A percentile compares a stretch with the other conserved stretches of the same genome.
These are phyloP conservation scores for Drosophila pandora DNA, from an alignment of 1,140 invertebrate species.

Conservation along the genomic window DNA sequence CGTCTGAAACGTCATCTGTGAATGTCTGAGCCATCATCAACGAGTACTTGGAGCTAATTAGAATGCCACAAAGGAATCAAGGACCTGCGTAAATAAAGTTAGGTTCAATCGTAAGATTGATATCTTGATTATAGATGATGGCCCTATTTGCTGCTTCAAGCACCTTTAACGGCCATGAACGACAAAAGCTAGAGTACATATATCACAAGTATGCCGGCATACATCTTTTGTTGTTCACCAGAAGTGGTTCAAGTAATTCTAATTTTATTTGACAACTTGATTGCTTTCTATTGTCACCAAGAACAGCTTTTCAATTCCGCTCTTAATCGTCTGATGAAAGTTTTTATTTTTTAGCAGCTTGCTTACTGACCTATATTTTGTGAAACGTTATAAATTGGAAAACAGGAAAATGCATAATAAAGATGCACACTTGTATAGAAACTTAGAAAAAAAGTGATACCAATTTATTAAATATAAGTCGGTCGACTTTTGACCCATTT, in stretches of 20 bases:
- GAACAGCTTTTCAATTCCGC: constrained; percentile 20
- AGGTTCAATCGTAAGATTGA: constrained; percentile 12
- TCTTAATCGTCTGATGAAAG: constrained; percentile 16
- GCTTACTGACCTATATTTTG: constrained; percentile 8
- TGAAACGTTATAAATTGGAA: not conserved
- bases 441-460: not conserved
- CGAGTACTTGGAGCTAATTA: constrained; percentile 21
- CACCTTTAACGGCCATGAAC: constrained; percentile 3
- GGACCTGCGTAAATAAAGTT: not conserved
- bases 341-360: constrained; percentile 4
- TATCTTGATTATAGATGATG: constrained; percentile 22
- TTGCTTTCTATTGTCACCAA: constrained; percentile 36
- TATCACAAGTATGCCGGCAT: constrained; percentile 21
- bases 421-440: not conserved
- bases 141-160: constrained; percentile 6
- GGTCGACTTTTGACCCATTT: constrained; percentile 12
- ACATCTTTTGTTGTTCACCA: constrained; percentile 27
- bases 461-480: not conserved
- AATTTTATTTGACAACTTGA: constrained; percentile 46
- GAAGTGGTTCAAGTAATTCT: constrained; percentile 34
- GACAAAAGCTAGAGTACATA: constrained; percentile 9
- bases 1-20: constrained; percentile 18
- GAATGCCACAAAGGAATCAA: constrained; percentile 7
- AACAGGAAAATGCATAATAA: not conserved
- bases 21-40: constrained; percentile 13